A percentile compares a stretch with the other conserved stretches of the same genome.
phyloP scores from a whole-genome alignment of 2,888 invertebrate species.

The Polymixis flavicincta region DNA sequence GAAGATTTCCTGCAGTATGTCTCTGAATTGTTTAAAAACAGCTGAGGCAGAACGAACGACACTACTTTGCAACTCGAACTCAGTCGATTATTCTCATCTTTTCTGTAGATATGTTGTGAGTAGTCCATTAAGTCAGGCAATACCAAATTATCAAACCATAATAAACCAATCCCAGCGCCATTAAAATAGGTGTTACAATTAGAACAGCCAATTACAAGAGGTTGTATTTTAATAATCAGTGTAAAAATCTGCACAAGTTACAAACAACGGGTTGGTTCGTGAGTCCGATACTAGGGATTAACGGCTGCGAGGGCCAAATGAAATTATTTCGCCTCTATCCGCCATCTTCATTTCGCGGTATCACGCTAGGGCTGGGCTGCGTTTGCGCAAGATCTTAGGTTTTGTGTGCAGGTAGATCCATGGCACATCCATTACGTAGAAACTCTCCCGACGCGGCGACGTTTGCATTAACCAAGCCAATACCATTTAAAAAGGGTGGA shows the following conservation, averaged over 20 bases:
- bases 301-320: constrained; percentile 75
- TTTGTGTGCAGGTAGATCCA: neutral
- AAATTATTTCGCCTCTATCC: constrained; percentile 82
- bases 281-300: constrained; percentile 70
- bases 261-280: constrained; percentile 66
- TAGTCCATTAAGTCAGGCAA: constrained; percentile 8
- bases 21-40: neutral
- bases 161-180: constrained; percentile 47
- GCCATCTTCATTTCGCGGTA: constrained; percentile 74
- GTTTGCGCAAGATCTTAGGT: neutral
- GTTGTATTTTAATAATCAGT: constrained; percentile 66
- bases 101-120: neutral
- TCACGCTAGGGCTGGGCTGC: constrained; percentile 72
- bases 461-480: neutral
- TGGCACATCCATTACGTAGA: neutral
- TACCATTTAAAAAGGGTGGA: neutral
- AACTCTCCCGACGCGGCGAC: neutral
- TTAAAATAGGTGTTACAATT: constrained; percentile 64
- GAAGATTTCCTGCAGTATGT: neutral
- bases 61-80: too few species aligned
- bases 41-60: neutral
- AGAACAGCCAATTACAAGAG: constrained; percentile 62
- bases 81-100: neutral
- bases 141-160: constrained; percentile 30
- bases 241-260: constrained; percentile 65